These are phyloP conservation scores for Molothrus ater DNA, from an alignment of 2,797 vertebrate genomes.

Conservation along the genomic window DNA sequence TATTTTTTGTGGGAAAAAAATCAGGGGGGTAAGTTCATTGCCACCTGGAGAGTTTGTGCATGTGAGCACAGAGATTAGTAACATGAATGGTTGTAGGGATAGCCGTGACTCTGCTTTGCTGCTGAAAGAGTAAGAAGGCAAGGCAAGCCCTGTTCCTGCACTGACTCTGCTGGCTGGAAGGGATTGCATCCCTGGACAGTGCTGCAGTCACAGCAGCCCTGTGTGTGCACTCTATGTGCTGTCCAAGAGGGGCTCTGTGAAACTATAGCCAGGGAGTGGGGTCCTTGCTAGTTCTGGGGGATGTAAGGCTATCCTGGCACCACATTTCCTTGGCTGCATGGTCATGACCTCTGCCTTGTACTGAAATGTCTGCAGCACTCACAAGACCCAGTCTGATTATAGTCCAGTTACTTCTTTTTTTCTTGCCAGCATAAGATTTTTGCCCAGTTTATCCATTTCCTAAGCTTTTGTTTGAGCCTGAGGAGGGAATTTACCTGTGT, in stretches of 20 bases:
- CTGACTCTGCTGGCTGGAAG: background rate
- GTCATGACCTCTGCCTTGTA: background rate
- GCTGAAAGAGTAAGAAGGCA: background rate
- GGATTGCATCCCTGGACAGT: background rate
- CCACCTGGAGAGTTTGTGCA: background rate
- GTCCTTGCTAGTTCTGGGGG: background rate
- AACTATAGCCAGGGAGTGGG: background rate
- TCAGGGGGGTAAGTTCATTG: background rate
- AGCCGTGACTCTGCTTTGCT: background rate
- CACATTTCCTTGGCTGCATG: background rate
- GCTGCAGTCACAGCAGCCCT: background rate
- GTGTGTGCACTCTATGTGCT: too few species aligned
- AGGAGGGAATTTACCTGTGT: background rate
- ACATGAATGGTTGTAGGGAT: rapidly evolving
- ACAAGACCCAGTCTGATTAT: background rate
- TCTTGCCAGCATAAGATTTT: background rate
- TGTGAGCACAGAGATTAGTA: background rate
- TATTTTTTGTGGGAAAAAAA: rapidly evolving
- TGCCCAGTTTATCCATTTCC: background rate
- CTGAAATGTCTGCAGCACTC: background rate
- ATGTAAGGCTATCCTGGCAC: background rate
- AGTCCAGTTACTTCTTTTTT: background rate
- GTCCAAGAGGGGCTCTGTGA: background rate
- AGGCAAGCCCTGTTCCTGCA: background rate
- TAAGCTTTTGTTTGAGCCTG: rapidly evolving